phyloP scores from a whole-genome alignment of 2,888 invertebrate species.

The Nudaria mundana region DNA sequence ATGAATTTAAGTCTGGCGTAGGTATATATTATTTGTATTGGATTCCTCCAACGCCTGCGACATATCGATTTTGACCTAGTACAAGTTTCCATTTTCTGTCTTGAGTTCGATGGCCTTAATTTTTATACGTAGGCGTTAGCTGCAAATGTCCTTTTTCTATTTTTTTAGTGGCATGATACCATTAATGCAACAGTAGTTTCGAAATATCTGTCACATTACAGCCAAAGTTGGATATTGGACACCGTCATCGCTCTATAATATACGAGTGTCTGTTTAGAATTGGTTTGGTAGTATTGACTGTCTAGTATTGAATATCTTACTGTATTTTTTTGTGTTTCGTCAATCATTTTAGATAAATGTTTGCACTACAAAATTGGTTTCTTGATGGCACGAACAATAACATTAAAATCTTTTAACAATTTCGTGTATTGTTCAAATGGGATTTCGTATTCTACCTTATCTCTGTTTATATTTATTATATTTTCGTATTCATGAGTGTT shows the following conservation, averaged over 20 bases:
- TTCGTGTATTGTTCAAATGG: too few relatives aligned
- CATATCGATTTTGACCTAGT: conserved; percentile 6
- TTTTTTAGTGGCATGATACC: not conserved
- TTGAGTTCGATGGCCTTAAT: conserved; percentile 1
- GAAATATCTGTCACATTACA: not conserved
- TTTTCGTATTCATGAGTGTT: conserved; percentile 19
- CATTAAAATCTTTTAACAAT: too few relatives aligned
- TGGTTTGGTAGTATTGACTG: too few relatives aligned
- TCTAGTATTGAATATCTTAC: too few relatives aligned
- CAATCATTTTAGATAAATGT: too few relatives aligned
- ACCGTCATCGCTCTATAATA: too few relatives aligned
- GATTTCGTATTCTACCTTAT: too few relatives aligned
- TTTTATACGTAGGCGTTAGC: conserved; percentile 7
- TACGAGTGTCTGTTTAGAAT: too few relatives aligned
- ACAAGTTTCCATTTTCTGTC: conserved; percentile 7
- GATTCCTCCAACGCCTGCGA: conserved; percentile 7
- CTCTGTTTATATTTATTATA: not conserved
- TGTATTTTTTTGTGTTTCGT: too few relatives aligned
- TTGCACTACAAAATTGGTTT: too few relatives aligned
- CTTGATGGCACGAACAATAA: too few relatives aligned
- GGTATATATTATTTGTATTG: conserved; percentile 9
- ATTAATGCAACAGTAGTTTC: not conserved
- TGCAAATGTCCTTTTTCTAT: not conserved
- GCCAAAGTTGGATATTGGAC: not conserved
- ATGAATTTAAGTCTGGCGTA: too few relatives aligned